Evolutionary conservation across 2,888 invertebrate genomes (phyloP).

Genomic region (Drosophila acutilabella): DNA sequence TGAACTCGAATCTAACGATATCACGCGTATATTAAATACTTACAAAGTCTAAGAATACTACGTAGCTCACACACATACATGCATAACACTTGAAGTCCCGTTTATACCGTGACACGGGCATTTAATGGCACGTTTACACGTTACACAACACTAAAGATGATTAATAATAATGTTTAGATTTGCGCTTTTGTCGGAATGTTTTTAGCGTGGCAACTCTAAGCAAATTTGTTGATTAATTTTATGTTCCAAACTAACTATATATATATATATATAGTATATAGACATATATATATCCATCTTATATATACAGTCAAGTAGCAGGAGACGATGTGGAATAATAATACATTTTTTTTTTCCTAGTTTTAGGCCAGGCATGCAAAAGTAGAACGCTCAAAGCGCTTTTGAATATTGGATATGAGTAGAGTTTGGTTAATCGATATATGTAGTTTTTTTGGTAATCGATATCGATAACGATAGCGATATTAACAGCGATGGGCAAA

Average conservation of each 20-base stretch:
- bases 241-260: slow-evolving; percentile 61
- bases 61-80: slow-evolving; percentile 45
- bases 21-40: slow-evolving; percentile 53
- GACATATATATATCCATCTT: slow-evolving; percentile 26
- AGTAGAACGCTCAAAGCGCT: slow-evolving; percentile 76
- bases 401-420: slow-evolving; percentile 61
- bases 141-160: slow-evolving; percentile 22
- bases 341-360: slow-evolving; percentile 61
- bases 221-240: slow-evolving; percentile 77
- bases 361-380: slow-evolving; percentile 61
- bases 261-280: slow-evolving; percentile 12
- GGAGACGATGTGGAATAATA: slow-evolving; percentile 26
- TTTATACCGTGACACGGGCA: slow-evolving; percentile 15
- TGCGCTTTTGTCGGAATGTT: slow-evolving; percentile 43
- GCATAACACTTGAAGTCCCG: slow-evolving; percentile 26
- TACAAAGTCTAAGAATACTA: slow-evolving; percentile 63
- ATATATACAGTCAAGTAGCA: slow-evolving; percentile 32
- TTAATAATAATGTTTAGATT: slow-evolving; percentile 31
- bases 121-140: slow-evolving; percentile 38
- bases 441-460: slow-evolving; percentile 18
- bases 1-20: slow-evolving; percentile 46
- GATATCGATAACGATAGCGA: slow-evolving; percentile 13
- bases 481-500: slow-evolving; percentile 43
- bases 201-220: slow-evolving; percentile 55
- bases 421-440: slow-evolving; percentile 30